phyloP scores from a whole-genome alignment of 1,140 invertebrate genomes.

The Aricia agestis region DNA sequence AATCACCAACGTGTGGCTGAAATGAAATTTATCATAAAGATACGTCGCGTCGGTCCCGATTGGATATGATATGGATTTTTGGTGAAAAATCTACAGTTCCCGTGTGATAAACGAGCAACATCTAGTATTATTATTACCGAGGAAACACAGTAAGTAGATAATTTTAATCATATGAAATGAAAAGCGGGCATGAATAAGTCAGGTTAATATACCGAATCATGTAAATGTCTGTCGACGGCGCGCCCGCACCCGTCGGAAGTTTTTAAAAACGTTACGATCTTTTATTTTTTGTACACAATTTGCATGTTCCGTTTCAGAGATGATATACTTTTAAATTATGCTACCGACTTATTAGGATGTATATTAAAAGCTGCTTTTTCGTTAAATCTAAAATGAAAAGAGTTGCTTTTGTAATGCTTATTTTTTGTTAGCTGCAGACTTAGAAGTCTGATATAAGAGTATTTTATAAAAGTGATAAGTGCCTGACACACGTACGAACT shows the following conservation, averaged over 20 bases:
- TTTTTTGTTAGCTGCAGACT: background rate
- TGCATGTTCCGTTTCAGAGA: slow-evolving; percentile 67
- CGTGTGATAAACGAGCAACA: too few species aligned
- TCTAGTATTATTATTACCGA: background rate
- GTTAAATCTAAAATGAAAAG: slow-evolving; percentile 22
- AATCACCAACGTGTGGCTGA: too few species aligned
- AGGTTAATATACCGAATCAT: slow-evolving; percentile 35
- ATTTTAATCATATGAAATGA: slow-evolving; percentile 12
- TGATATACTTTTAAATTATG: slow-evolving; percentile 67
- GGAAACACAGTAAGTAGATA: background rate
- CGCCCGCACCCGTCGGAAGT: slow-evolving; percentile 34
- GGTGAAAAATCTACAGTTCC: too few species aligned
- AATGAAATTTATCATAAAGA: too few species aligned
- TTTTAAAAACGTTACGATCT: slow-evolving; percentile 66
- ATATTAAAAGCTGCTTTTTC: slow-evolving; percentile 55
- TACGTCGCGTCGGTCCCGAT: too few species aligned
- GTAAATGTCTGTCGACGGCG: slow-evolving; percentile 40
- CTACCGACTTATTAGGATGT: slow-evolving; percentile 53
- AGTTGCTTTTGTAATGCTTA: slow-evolving; percentile 4
- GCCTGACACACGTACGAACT: too few species aligned
- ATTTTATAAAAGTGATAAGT: too few species aligned
- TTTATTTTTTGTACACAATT: slow-evolving; percentile 70
- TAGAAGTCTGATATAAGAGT: too few species aligned
- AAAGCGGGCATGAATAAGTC: slow-evolving; percentile 34
- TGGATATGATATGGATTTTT: too few species aligned